Base-by-base conservation (phyloP, 30 jellyfish, hydroid and myxozoan species). In the Mastigias papua region DNA sequence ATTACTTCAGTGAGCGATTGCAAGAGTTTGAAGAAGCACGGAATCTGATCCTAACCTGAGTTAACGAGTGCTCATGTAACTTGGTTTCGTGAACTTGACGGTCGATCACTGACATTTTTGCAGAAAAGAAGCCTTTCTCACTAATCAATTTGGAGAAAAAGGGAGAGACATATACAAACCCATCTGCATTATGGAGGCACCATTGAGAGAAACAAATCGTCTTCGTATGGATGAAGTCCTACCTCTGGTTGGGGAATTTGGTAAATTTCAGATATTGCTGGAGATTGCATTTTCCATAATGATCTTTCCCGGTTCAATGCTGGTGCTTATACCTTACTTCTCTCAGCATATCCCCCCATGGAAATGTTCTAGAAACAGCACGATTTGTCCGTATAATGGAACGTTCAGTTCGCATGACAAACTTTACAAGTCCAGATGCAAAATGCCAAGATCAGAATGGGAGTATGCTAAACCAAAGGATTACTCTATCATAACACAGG, bases 301-400 rank as follows among this genome's bases (percentile, higher is more conserved):
- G 79, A 89, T 87, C 22, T 31, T 86, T 28, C 99, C 99, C 6
- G 91, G 84, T 0, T 57, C 97, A 15, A 72, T 90, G 86, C 94
- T 73, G 34, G 86, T 88, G 61, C 84, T 96, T 9, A 72, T 96
- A 2, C 93, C 94, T 27, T 86, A 76, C 75, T 96, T 96, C 62
- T 95, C 80, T 25, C 98, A 96, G 37, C 96, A 87, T 57, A 88
- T 86, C 50, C 99, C 99, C 6, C 97, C 95, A 1, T 96, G 99
- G 99, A 60, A 48, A 81, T 96, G 99, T 68, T 96, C 69, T 17
- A 34, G 46, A 0, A 96, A 96, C 94, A 90, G 99, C 74, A 81
- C 98, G 17, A 50, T 81, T 23, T 96, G 99, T 87, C 84, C 80
- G 48, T 51, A 80, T 27, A 87, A 77, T 69, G 97, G 96, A 15